Base-by-base conservation (phyloP, 2,797 vertebrate species). In the Girardinus metallicus region DNA sequence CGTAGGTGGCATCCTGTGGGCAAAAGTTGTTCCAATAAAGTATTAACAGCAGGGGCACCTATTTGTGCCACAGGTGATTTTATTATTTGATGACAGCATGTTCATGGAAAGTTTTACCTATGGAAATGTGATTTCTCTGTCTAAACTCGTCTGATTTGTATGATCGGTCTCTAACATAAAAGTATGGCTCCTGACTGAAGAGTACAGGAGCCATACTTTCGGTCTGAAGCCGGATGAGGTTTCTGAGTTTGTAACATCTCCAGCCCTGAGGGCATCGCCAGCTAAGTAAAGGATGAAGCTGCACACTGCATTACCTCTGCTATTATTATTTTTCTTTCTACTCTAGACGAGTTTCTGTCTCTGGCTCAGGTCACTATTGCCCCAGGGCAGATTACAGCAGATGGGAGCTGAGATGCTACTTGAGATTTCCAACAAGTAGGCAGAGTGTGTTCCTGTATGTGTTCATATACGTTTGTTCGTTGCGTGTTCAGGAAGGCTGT, bases 301-400 rank as follows among this genome's bases (percentile, higher is more conserved):
- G 83, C 91, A 86, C 93, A 93, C 89, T 89, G 85, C 91, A 93
- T 94, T 93, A 93, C 89, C 86, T 90, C 86, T 85, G 84, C 88
- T 88, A 85, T 85, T 90, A 76, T 83, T 80, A 79, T 46, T 76
- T 80, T 81, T 18, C 53, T 68, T 80, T 87, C 75, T 80, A 86
- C 86, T 90, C 85, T 77, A 85, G 92, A 92, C 91, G 80, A 91
- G 87, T 92, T 93, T 91, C 84, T 94, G 92, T 84, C 88, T 80
- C 86, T 86, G 85, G 88, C 90, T 93, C 87, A 84, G 94, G 94
- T 95, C 94, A 94, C 83, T 80, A 84, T 84, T 92, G 87, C 94
- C 85, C 83, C 64, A 11, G 89, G 93, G 90, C 81, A 77, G 88
- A 93, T 92, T 89, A 92, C 84, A 76, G 88, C 89, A 83, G 92